Conservation (phyloP, 2,888 invertebrate genomes). For the Ectemnius cavifrons region DNA sequence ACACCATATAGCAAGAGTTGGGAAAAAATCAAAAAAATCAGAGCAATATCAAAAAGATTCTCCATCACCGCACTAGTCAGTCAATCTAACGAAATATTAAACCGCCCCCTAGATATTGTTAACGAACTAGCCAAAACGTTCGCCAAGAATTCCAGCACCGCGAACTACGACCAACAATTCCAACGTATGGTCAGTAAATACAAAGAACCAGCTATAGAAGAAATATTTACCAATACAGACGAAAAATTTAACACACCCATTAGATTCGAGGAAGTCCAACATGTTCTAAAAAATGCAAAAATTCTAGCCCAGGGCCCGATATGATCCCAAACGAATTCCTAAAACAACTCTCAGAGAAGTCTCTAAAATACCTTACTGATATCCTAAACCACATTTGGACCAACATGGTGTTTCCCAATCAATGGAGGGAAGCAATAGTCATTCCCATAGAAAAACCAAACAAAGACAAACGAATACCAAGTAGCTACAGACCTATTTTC, state of each 20-base stretch:
- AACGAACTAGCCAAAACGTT: conserved; percentile 9
- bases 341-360: conserved; percentile 12
- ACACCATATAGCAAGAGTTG: no score
- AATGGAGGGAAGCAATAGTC: conserved; percentile 32
- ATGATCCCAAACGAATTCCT: conserved; percentile 40
- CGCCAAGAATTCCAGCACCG: neutral
- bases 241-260: neutral
- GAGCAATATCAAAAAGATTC: neutral
- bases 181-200: neutral
- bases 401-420: conserved; percentile 16
- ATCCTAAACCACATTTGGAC: conserved; percentile 34
- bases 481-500: conserved; percentile 39
- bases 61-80: neutral
- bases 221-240: neutral
- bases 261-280: neutral
- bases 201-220: neutral
- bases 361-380: conserved; percentile 12
- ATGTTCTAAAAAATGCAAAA: conserved; percentile 16
- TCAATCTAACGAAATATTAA: conserved; percentile 7
- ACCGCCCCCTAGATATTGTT: conserved; percentile 28
- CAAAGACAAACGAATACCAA: conserved; percentile 28
- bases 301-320: conserved; percentile 46
- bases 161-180: neutral
- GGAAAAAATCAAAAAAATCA: no score
- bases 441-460: conserved; percentile 38